Conservation (phyloP, 2,888 invertebrate genomes). For the Perithous albicinctus region DNA sequence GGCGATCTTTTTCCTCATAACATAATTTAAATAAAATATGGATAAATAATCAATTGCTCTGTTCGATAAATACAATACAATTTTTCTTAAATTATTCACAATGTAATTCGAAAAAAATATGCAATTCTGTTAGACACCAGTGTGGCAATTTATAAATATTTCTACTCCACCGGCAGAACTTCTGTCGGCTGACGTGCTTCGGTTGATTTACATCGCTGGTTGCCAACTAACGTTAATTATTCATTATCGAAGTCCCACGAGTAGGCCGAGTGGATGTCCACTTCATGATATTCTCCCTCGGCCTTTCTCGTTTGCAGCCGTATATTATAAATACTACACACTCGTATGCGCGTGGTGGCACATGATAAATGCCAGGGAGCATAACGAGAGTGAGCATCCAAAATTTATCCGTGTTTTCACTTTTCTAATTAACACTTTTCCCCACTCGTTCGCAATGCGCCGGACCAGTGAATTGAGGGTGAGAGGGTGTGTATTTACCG, state of each 20-base stretch:
- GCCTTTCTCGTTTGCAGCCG: neutral
- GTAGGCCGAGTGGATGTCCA: conserved; percentile 19
- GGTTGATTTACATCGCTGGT: neutral
- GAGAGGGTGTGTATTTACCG: neutral
- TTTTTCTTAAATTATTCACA: neutral
- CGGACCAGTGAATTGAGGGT: neutral
- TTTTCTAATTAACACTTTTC: neutral
- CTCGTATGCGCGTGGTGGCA: neutral
- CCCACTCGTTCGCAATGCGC: neutral
- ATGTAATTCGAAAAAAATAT: too few species aligned
- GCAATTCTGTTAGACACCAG: neutral
- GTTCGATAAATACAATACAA: neutral
- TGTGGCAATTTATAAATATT: neutral
- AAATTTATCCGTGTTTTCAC: conserved; percentile 3
- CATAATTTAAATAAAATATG: neutral
- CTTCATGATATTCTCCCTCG: neutral
- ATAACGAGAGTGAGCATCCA: neutral
- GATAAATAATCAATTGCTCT: neutral
- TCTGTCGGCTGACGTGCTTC: neutral
- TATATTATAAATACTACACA: neutral
- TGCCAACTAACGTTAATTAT: conserved; percentile 26
- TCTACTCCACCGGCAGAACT: neutral
- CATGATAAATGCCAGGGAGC: neutral
- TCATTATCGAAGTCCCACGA: conserved; percentile 23
- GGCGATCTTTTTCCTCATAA: neutral